Conservation (phyloP, 37 sponge, comb jelly and placozoan genomes). For the Bolinopsis microptera region DNA sequence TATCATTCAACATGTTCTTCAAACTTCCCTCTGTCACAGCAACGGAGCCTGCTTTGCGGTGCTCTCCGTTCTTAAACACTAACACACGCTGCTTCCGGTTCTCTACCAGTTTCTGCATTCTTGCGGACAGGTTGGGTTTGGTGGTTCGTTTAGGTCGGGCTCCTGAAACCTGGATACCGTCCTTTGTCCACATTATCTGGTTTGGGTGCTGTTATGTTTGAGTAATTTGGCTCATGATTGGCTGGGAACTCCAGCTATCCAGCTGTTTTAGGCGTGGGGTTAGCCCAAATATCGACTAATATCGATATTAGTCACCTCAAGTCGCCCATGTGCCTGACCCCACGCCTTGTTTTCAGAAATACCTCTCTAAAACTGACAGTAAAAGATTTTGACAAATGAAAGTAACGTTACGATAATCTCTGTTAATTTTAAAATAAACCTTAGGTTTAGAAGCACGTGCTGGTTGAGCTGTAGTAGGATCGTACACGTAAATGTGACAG, state of each 20-base stretch:
- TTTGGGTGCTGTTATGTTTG: background rate
- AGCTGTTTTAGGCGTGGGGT: too few relatives aligned
- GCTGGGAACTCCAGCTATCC: too few relatives aligned
- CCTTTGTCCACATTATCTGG: constrained; percentile 57
- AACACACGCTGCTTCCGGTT: constrained; percentile 13
- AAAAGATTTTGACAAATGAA: too few relatives aligned
- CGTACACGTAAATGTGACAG: constrained; percentile 9
- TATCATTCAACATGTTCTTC: background rate
- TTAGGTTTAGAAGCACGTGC: background rate
- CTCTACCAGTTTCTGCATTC: constrained; percentile 19
- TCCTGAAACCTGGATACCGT: constrained; percentile 22
- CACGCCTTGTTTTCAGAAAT: too few relatives aligned
- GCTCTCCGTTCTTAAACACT: constrained; percentile 29
- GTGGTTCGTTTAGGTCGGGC: background rate
- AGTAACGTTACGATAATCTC: too few relatives aligned
- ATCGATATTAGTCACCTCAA: too few relatives aligned
- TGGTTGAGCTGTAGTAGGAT: background rate
- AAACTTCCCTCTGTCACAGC: background rate
- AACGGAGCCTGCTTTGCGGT: constrained; percentile 30
- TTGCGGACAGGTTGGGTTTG: constrained; percentile 7
- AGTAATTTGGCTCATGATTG: too few relatives aligned
- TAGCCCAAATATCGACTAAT: too few relatives aligned
- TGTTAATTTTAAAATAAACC: too few relatives aligned
- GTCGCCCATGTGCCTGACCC: too few relatives aligned
- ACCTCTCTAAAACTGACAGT: too few relatives aligned